Base-by-base conservation (phyloP, 2,113 vertebrate genomes). In the Phylloscopus whistleri region DNA sequence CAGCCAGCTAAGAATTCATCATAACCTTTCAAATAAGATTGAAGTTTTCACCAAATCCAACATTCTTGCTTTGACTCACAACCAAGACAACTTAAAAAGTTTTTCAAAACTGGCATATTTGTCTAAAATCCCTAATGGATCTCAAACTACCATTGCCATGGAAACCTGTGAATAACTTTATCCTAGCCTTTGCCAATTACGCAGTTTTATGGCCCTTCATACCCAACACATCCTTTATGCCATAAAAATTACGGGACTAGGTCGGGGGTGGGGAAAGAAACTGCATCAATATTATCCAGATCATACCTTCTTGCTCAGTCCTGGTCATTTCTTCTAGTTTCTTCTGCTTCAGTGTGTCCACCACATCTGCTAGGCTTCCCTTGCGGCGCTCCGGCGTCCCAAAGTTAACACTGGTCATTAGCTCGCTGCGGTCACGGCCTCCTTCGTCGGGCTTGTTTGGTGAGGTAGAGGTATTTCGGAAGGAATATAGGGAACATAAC, bases 391-490 rank as follows among this genome's bases (percentile, higher is more conserved):
- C 99, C 7, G 99, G 99, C 43, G 99, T 99, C 97, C 99, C 99
- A 96, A 99, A 99, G 67, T 98, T 99, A 97, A 99, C 99, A 98
- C 98, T 98, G 94, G 98, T 99, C 98, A 99, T 99, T 97, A 99
- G 98, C 97, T 99, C 99, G 24, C 98, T 98, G 84, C 99, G 99
- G 96, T 99, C 99, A 97, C 99, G 98, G 95, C 98, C 98, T 98
- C 99, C 99, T 98, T 99, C 99, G 97, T 99, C 99, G 60, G 99
- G 98, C 98, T 99, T 99, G 97, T 99, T 99, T 97, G 99, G 99
- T 98, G 99, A 99, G 98, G 99, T 99, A 98, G 99, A 99, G 98
- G 99, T 99, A 98, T 99, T 99, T 98, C 99, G 99, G 98, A 99
- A 99, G 98, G 99, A 99, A 99, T 99, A 99, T 92, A 99, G 98